Evolutionary conservation across 2,113 vertebrate species (phyloP), one percentile per base, ranked within the genome.

Genomic region (Pachypanchax playfairii): DNA sequence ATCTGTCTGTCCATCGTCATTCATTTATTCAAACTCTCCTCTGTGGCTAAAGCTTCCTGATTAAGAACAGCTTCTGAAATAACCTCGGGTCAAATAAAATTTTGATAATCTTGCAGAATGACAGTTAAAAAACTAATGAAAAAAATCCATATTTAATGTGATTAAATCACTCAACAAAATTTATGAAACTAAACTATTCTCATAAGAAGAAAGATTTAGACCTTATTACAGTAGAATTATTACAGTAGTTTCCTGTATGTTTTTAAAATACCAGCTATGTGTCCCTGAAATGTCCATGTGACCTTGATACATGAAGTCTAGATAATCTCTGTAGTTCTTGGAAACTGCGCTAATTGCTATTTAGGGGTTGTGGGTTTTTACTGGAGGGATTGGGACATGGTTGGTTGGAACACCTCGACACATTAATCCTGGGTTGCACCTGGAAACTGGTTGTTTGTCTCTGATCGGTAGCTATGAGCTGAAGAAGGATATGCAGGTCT

Each of bases 401-500:
- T 33, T 15, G 50, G 8, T 36, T 25, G 13, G 24, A 63, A 50
- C 36, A 49, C 87, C 70, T 87, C 38, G 2, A 79, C 66, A 79
- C 78, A 56, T 82, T 60, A 55, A 60, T 70, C 53, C 73, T 78
- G 63, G 81, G 87, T 85, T 87, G 60, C 85, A 52, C 44, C 69
- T 79, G 79, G 77, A 83, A 65, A 70, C 75, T 18, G 70, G 78
- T 63, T 20, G 25, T 76, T 76, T 59, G 51, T 68, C 79, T 66
- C 69, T 80, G 67, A 82, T 43, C 35, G 41, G 43, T 80, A 79
- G 72, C 25, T 54, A 65, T 50, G 53, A 65, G 70, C 79, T 64
- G 35, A 76, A 25, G 63, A 83, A 48, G 36, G 76, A 85, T 86
- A 77, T 18, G 68, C 85, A 80, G 81, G 73, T 87, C 79, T 68